Evolutionary conservation across 1,140 invertebrate genomes (phyloP).

Genomic region (Ladona fulva): DNA sequence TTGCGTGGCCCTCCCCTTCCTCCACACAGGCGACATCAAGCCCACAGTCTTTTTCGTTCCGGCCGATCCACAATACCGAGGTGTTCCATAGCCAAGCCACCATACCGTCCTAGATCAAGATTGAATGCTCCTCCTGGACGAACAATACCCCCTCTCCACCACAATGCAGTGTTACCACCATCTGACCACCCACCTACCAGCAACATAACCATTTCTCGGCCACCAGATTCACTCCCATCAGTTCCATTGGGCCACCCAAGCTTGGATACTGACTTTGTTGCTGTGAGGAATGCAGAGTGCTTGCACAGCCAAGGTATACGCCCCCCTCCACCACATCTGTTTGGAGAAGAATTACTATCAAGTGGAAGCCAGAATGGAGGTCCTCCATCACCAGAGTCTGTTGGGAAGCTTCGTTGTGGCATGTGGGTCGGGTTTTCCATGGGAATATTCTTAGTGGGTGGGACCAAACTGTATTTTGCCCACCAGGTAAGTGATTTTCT

Average conservation of each 20-base stretch:
- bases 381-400: conserved; percentile 34
- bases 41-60: not conserved
- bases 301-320: not conserved
- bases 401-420: conserved; percentile 39
- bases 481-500: conserved; percentile 41
- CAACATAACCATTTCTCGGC: not conserved
- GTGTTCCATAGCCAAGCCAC: not conserved
- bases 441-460: conserved; percentile 51
- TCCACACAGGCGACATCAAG: conserved; percentile 27
- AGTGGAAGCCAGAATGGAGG: conserved; percentile 32
- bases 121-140: not conserved
- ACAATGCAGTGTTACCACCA: not conserved
- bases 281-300: not conserved
- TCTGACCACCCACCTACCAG: not conserved
- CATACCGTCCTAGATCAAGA: not conserved
- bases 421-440: conserved; percentile 56
- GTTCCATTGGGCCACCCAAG: not conserved
- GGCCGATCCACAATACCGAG: not conserved
- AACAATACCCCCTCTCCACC: not conserved
- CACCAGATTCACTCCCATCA: not conserved
- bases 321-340: not conserved
- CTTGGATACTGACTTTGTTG: not conserved
- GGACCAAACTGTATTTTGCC: conserved; percentile 58
- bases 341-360: conserved; percentile 18
- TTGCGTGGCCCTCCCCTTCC: conserved; percentile 40